Evolutionary conservation across 2,113 vertebrate species (phyloP).

Genomic region (Stictonetta naevosa): DNA sequence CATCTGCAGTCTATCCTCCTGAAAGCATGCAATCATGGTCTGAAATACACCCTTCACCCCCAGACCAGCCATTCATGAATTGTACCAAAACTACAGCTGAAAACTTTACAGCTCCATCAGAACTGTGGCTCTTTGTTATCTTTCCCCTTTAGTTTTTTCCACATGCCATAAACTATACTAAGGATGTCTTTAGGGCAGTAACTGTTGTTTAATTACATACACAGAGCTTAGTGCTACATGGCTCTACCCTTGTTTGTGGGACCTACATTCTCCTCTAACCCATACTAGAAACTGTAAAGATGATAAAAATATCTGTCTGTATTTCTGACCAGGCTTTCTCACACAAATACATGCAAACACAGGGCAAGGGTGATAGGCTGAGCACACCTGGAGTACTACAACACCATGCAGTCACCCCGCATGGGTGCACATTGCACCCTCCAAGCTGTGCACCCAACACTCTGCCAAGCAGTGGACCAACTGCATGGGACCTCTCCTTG

Average conservation of each 20-base stretch:
- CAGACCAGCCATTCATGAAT: neutral
- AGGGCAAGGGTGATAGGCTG: neutral
- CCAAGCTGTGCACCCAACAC: neutral
- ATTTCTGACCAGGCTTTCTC: neutral
- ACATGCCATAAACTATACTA: neutral
- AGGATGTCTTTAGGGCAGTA: neutral
- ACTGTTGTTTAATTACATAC: neutral
- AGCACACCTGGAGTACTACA: neutral
- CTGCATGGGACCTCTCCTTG: neutral
- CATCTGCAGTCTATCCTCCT: neutral
- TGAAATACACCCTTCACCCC: slow-evolving; percentile 1
- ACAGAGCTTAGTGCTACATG: accelerated
- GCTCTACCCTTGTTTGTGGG: neutral
- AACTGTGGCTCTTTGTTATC: neutral
- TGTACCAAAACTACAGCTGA: neutral
- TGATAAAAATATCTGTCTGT: neutral
- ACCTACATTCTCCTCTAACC: neutral
- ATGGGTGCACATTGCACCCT: neutral
- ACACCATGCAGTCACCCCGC: neutral
- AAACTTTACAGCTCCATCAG: neutral
- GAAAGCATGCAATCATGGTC: neutral
- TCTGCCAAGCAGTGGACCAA: neutral
- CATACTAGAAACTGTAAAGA: neutral
- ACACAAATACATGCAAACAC: neutral
- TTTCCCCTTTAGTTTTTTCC: neutral